Evolutionary conservation across 1,140 invertebrate species (phyloP), one percentile per base, ranked within the genome.

Genomic region (Drosophila nasuta): DNA sequence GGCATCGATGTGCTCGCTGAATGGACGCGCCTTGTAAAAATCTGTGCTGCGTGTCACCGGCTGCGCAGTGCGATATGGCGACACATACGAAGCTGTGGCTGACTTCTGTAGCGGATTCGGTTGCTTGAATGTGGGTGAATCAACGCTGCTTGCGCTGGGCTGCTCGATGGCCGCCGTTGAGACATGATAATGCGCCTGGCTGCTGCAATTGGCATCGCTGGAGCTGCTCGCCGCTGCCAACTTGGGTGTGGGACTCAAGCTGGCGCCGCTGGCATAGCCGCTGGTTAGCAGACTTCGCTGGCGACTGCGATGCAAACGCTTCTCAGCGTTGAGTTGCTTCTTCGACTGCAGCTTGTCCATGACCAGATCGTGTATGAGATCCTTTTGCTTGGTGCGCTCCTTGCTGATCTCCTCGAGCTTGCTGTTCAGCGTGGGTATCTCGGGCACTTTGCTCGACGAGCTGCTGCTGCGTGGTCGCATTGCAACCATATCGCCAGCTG

Each of bases 281-380:
- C 91, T 91, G 10, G 91, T 91, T 0, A 92, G 65, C 10, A 92
- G 76, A 15, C 75, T 90, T 1, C 92, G 88, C 56, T 93, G 92
- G 2, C 92, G 91, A 66, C 91, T 92, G 49, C 92, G 79, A 71
- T 93, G 92, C 11, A 92, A 66, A 45, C 93, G 95, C 76, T 94
- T 95, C 79, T 95, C 95, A 1, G 94, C 93, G 3, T 95, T 94
- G 4, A 94, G 94, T 75, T 95, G 95, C 70, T 95, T 96, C 73
- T 95, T 95, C 10, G 95, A 94, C 73, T 95, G 94, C 51, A 96
- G 93, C 87, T 96, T 96, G 58, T 96, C 96, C 95, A 97, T 96
- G 28, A 97, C 94, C 88, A 97, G 93, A 90, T 96, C 96, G 80
- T 96, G 95, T 69, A 96, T 95, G 2, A 96, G 90, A 91, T 95